Percentiles rank a stretch among this genome's conserved stretches.
Conservation (phyloP, 1,140 invertebrate species). For the Drosophila mojavensis region DNA sequence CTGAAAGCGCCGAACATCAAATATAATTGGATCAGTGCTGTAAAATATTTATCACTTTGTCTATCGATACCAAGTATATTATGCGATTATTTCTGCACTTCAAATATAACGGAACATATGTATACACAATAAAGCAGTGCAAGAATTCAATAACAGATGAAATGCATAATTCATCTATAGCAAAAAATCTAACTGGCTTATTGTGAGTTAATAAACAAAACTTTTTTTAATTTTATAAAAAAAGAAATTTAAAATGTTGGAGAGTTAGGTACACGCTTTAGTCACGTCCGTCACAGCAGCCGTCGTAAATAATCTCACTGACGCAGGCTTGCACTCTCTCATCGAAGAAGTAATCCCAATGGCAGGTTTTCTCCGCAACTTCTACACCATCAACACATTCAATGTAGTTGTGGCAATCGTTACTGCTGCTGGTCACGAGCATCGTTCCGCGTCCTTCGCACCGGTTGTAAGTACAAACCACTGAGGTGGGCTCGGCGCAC, state of each 20-base stretch:
- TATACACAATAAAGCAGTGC: no score
- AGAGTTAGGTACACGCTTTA: slow-evolving; percentile 1
- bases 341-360: slow-evolving; percentile 70
- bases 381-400: slow-evolving; percentile 48
- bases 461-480: slow-evolving; percentile 66
- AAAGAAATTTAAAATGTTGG: background rate
- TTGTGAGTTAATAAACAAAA: background rate
- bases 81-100: background rate
- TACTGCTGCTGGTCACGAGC: slow-evolving; percentile 62
- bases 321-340: slow-evolving; percentile 56
- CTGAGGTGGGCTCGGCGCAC: slow-evolving; percentile 46
- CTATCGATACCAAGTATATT: slow-evolving; percentile 10
- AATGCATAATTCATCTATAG: no score
- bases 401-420: slow-evolving; percentile 71
- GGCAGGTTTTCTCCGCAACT: slow-evolving; percentile 47
- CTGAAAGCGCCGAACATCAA: background rate
- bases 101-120: background rate
- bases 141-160: no score
- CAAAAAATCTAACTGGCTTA: background rate
- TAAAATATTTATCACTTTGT: background rate
- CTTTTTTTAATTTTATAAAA: no score
- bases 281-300: slow-evolving; percentile 62
- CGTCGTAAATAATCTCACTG: slow-evolving; percentile 60
- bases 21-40: background rate
- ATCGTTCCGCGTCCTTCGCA: slow-evolving; percentile 72